Conservation (phyloP, 2,113 vertebrate genomes). For the Passer montanus region DNA sequence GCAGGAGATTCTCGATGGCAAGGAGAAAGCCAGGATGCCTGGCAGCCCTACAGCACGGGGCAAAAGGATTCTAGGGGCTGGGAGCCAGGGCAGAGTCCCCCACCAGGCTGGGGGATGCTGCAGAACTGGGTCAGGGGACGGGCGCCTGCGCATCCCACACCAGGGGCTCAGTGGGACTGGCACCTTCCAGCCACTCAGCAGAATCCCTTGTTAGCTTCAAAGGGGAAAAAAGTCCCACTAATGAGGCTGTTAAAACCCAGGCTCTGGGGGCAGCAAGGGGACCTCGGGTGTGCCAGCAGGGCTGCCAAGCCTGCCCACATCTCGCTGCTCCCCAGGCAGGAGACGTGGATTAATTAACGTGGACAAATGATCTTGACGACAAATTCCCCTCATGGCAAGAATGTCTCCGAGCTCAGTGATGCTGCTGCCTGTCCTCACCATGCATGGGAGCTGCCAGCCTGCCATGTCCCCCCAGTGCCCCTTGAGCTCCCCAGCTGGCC, state of each 20-base stretch:
- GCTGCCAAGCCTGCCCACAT: background rate
- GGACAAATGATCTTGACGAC: background rate
- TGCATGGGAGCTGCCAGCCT: background rate
- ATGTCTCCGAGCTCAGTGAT: accelerated
- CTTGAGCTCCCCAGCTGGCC: accelerated
- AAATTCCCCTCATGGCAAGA: background rate
- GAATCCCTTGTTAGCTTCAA: constrained; percentile 1
- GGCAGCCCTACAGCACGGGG: accelerated
- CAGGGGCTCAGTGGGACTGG: accelerated
- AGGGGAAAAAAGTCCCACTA: constrained; percentile 5
- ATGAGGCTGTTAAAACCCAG: constrained; percentile 46
- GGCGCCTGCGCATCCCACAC: accelerated
- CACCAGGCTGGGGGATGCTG: background rate
- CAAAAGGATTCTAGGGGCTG: background rate
- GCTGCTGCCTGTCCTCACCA: background rate
- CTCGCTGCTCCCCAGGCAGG: background rate
- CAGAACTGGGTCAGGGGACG: background rate
- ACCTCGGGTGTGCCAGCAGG: accelerated
- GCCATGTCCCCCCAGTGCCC: accelerated
- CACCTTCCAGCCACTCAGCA: background rate
- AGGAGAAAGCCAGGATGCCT: background rate
- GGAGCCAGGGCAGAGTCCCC: accelerated
- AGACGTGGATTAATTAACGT: background rate
- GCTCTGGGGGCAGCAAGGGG: background rate
- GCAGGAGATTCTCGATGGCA: accelerated